Base-by-base conservation (phyloP, 1,140 invertebrate species). In the Phthorimaea operculella region DNA sequence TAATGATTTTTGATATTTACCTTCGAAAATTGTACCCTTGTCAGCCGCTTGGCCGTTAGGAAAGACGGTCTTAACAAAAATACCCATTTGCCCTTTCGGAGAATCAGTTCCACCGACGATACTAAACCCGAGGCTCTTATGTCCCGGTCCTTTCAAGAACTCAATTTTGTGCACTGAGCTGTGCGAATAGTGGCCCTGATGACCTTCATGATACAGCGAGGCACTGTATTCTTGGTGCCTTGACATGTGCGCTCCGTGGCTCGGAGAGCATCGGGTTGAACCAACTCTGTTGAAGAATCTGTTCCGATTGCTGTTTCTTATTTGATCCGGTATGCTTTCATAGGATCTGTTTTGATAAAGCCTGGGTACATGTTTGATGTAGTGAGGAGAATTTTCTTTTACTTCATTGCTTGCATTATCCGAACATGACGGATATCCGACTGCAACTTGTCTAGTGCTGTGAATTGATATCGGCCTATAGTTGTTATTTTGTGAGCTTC, bases 31-130 rank as follows among this genome's bases (percentile, higher is more conserved):
- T 62, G 89, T 90, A 52, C 92, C 92, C 73, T 91, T 89, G 65
- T 95, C 93, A 10, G 94, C 92, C 16, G 95, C 94, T 86, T 96
- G 92, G 11, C 96, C 96, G 64, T 91, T 91, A 1, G 94, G 92
- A 78, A 96, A 96, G 10, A 97, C 91, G 0, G 94, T 95, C 82
- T 96, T 95, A 0, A 97, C 93, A 82, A 94, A 96, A 66, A 97
- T 96, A 12, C 95, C 95, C 90, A 97, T 94, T 64, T 90, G 91
- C 3, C 95, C 95, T 71, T 93, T 92, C 1, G 95, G 93, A 33
- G 94, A 95, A 75, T 97, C 95, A 8, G 89, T 90, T 42, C 95
- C 95, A 21, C 95, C 96, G 17, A 97, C 95, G 67, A 97, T 95
- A 76, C 94, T 96, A 74, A 97, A 97, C 1, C 95, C 96, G 17